phyloP scores from a whole-genome alignment of 2,888 invertebrate species.

The Stenchaetothrips biformis region DNA sequence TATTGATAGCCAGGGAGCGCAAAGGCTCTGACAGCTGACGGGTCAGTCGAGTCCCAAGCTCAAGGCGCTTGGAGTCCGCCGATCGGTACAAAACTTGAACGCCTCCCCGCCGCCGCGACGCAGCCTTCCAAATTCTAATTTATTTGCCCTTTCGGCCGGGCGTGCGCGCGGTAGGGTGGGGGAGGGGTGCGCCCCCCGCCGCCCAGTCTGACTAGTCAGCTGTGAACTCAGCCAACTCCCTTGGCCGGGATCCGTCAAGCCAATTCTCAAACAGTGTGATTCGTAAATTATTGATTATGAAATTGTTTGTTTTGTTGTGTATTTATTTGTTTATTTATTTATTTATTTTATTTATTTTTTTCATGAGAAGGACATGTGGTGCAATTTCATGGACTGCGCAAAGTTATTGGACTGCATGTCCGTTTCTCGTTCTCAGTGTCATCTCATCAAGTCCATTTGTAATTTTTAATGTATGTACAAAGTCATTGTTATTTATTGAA shows the following conservation, averaged over 20 bases:
- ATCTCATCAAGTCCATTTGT: slow-evolving; percentile 14
- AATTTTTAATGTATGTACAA: slow-evolving; percentile 2
- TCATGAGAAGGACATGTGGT: slow-evolving; percentile 18
- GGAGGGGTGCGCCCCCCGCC: background rate
- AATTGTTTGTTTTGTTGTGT: background rate
- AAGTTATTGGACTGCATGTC: background rate
- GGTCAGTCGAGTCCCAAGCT: background rate
- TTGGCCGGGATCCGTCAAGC: background rate
- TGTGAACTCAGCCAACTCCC: background rate
- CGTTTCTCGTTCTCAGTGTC: slow-evolving; percentile 2
- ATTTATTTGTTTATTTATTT: slow-evolving; percentile 21
- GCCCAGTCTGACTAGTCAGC: background rate
- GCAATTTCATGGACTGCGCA: background rate
- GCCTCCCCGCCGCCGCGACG: too few relatives aligned
- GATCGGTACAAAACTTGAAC: too few relatives aligned
- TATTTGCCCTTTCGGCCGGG: background rate
- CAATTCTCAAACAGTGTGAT: slow-evolving; percentile 23
- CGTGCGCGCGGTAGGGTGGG: background rate
- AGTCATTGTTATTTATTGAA: slow-evolving; percentile 25
- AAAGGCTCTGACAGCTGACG: background rate
- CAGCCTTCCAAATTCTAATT: slow-evolving; percentile 5
- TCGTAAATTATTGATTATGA: background rate
- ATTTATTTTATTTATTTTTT: background rate
- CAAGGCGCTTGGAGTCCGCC: too few relatives aligned
- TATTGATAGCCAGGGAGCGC: background rate